phyloP scores from a whole-genome alignment of 2,797 vertebrate genomes.

The Phoebastria nigripes region DNA sequence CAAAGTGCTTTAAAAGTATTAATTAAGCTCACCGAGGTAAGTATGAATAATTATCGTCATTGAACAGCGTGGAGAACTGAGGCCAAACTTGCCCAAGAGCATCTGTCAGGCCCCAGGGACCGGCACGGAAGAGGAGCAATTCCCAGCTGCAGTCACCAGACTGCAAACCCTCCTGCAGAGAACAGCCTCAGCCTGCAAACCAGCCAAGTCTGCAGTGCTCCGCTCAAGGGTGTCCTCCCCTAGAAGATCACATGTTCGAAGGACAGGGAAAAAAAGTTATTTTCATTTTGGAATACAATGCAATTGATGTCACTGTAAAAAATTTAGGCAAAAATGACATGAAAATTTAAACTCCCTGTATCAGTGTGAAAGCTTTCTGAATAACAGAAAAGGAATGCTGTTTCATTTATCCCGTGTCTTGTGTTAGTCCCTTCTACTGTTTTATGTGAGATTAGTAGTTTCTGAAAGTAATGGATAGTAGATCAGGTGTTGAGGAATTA shows the following conservation, averaged over 20 bases:
- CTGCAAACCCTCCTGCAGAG: background rate
- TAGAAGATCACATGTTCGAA: background rate
- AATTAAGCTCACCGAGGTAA: constrained; percentile 43
- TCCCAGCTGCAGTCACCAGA: background rate
- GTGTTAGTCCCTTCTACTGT: background rate
- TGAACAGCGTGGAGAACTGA: background rate
- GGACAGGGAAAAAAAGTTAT: background rate
- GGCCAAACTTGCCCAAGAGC: background rate
- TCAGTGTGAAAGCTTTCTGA: background rate
- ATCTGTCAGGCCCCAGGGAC: background rate
- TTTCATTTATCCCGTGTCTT: background rate
- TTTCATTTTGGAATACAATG: background rate
- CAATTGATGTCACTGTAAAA: background rate
- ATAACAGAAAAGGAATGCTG: background rate
- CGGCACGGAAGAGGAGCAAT: fast-evolving
- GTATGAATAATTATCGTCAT: constrained; percentile 31
- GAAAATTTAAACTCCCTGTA: background rate
- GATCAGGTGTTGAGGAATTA: background rate
- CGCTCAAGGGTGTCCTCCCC: background rate
- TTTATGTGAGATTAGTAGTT: background rate
- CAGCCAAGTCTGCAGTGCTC: background rate
- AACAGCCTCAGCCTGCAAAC: background rate
- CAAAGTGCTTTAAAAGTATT: constrained; percentile 19
- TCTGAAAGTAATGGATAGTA: background rate
- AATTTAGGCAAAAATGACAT: background rate